Base-by-base conservation (phyloP, 2,888 invertebrate species). In the Tryphoninae sp. region DNA sequence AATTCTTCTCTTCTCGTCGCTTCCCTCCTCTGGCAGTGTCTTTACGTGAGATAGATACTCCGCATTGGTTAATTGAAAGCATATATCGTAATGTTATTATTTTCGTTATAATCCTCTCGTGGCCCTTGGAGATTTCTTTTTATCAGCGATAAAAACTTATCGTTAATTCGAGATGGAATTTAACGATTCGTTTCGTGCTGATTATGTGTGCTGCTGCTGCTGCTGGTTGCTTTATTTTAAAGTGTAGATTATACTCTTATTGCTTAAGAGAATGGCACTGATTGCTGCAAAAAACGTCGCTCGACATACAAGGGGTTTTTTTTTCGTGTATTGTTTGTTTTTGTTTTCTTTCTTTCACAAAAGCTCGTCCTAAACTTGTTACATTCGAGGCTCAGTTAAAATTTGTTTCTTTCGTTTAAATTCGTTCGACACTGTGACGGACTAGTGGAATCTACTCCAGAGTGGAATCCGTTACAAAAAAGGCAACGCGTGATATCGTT, bases 191-290 rank as follows among this genome's bases (percentile, higher is more conserved):
- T 22, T 2, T 6, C 73, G 9, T 33, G 23, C 22, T 53, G 11
- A 23, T 62, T 23, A 22, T 33, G 19, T 2, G 11, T 33, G 33
- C 49, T 58, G 65, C 55, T 51, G 65, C 55, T 65, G 62, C 67
- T 72, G 49, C 67, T 58, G 64, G 51, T 53, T 75, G 58, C 68
- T 80, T 55, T 65, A 65, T 68, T 67, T 78, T 75, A 71, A 73
- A 59, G 71, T 78, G 77, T 81, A 75, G 26, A 81, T 78, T 58
- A 69, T 19, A 64, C 72, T 76, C 71, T 75, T 81, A 81, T 73
- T 77, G 87, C 85, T 91, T 90, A 90, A 89, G 80, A 87, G 90
- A 88, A 91, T 91, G 91, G 91, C 91, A 91, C 91, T 91, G 89
- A 89, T 90, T 88, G 87, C 85, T 87, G 84, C 82, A 87, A 85